Evolutionary conservation across 2,113 vertebrate genomes (phyloP).

Genomic region (Pygoscelis antarcticus): DNA sequence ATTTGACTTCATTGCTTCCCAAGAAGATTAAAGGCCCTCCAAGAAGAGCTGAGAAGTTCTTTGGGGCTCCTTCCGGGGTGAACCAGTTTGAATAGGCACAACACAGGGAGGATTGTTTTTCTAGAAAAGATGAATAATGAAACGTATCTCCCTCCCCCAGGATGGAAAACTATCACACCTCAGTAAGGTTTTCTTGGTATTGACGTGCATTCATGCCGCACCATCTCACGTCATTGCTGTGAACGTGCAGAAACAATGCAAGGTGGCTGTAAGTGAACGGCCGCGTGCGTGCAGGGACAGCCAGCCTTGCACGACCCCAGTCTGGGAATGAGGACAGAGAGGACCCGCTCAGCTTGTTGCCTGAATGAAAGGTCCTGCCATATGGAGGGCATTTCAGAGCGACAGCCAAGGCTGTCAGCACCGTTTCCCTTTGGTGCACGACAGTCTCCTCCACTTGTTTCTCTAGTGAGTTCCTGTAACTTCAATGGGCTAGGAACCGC

Average conservation of each 20-base stretch:
- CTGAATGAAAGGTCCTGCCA: neutral
- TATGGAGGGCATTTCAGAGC: neutral
- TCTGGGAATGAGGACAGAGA: neutral
- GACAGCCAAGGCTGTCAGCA: neutral
- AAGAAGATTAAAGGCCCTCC: slow-evolving; percentile 63
- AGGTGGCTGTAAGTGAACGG: fast-evolving
- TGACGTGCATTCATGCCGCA: neutral
- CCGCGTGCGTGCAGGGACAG: fast-evolving
- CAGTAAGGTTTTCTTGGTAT: neutral
- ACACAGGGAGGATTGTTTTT: neutral
- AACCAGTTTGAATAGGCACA: neutral
- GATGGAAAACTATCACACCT: neutral
- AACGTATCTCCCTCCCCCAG: neutral
- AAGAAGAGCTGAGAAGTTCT: slow-evolving; percentile 22
- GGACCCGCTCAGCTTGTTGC: neutral
- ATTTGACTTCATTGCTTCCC: slow-evolving; percentile 61
- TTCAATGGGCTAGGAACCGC: neutral
- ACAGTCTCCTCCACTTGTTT: neutral
- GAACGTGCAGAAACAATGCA: neutral
- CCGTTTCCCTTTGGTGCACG: neutral
- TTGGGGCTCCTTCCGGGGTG: slow-evolving; percentile 5
- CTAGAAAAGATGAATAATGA: neutral
- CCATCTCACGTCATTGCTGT: neutral
- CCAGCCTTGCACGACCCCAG: neutral
- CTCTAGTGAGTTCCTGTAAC: neutral